phyloP scores from a whole-genome alignment of 2,888 invertebrate species.

The Anthophora plumipes region DNA sequence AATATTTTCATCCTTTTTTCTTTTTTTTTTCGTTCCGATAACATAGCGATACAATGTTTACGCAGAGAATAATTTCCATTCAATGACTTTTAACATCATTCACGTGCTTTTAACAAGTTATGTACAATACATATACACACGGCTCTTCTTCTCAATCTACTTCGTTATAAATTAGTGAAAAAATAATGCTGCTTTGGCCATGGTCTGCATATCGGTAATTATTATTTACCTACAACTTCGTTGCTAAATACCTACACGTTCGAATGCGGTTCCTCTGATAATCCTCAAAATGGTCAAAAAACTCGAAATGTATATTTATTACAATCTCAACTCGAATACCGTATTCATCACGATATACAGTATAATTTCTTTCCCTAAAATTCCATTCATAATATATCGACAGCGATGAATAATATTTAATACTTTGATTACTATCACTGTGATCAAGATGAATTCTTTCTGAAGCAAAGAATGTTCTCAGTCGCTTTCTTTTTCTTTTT shows the following conservation, averaged over 20 bases:
- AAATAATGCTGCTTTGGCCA: constrained; percentile 84
- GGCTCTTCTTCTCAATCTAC: constrained; percentile 51
- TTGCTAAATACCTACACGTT: constrained; percentile 71
- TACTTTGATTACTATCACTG: constrained; percentile 73
- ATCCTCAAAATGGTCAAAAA: constrained; percentile 68
- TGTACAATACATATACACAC: constrained; percentile 78
- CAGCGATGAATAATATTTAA: constrained; percentile 61
- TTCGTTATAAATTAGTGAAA: constrained; percentile 82
- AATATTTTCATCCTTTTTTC: constrained; percentile 39
- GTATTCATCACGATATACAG: constrained; percentile 41
- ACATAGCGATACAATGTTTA: constrained; percentile 57
- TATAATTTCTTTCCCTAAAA: constrained; percentile 50
- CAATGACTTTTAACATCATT: constrained; percentile 54
- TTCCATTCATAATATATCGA: constrained; percentile 56
- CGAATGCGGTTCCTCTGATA: constrained; percentile 61
- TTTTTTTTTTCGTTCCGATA: constrained; percentile 41
- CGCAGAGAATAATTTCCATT: constrained; percentile 58
- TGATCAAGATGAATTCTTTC: constrained; percentile 50
- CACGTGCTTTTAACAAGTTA: constrained; percentile 73
- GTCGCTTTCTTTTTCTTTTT: no score
- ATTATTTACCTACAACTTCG: constrained; percentile 68
- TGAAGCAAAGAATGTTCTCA: constrained; percentile 53
- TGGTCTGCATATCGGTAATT: constrained; percentile 71
- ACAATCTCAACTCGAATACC: constrained; percentile 56
- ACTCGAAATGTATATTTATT: constrained; percentile 58